phyloP scores from a whole-genome alignment of 2,888 invertebrate species.

The Pristionchus maxplancki region DNA sequence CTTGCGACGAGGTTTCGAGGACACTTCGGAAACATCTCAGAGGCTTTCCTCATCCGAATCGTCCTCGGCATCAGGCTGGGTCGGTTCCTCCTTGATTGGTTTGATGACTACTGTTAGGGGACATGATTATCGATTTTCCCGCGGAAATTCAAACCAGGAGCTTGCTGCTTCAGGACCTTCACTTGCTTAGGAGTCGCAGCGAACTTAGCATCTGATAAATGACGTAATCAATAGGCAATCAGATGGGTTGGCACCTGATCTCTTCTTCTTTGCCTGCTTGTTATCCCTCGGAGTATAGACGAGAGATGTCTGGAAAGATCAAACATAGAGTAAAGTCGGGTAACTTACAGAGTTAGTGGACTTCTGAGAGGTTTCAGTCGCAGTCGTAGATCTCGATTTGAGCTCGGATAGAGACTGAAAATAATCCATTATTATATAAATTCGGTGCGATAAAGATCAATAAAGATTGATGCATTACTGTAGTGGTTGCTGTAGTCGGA shows the following conservation, averaged over 20 bases:
- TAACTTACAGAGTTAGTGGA: not conserved
- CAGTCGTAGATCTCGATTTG: not conserved
- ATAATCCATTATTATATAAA: not conserved
- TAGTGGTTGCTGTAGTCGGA: not conserved
- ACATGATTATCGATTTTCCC: not conserved
- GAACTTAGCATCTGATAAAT: no score
- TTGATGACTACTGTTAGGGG: no score
- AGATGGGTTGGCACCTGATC: no score
- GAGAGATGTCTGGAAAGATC: not conserved
- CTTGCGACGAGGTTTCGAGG: not conserved
- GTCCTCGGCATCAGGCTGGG: not conserved
- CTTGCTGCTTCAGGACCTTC: not conserved
- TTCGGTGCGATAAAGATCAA: conserved; percentile 44
- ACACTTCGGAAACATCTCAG: not conserved
- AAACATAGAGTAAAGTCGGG: not conserved
- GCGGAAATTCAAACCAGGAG: not conserved
- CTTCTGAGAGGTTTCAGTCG: no score
- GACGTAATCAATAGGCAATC: no score
- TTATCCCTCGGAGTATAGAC: not conserved
- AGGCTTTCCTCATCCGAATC: not conserved
- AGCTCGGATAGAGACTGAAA: not conserved
- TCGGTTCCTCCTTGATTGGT: not conserved
- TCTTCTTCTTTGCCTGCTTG: not conserved
- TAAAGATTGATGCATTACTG: no score
- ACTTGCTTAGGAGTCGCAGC: not conserved